Evolutionary conservation across 2,888 invertebrate species (phyloP), one percentile per base, ranked within the genome.

Genomic region (Brachycybe producta): DNA sequence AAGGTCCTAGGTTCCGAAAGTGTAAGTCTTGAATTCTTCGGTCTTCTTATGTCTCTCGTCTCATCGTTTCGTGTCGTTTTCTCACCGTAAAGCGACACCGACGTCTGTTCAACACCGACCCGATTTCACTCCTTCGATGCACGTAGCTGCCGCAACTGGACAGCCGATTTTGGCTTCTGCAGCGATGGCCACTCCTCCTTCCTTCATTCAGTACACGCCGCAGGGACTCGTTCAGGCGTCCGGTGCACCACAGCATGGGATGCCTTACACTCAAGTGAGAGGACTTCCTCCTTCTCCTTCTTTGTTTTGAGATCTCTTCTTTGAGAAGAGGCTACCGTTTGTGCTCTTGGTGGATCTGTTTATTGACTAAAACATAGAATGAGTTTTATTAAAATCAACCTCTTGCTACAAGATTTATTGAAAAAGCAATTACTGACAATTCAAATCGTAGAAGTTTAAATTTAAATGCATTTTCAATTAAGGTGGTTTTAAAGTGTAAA

Each of bases 161-260:
- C 87, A 85, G 66, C 87, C 88, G 3, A 71, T 90, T 52, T 68
- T 88, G 60, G 83, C 87, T 35, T 81, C 85, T 21, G 82, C 80
- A 19, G 83, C 85, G 11, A 72, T 86, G 64, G 81, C 78, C 60
- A 71, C 57, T 13, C 58, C 57, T 2, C 58, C 58, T 28, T 54
- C 55, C 38, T 39, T 54, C 52, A 54, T 58, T 34, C 56, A 53
- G 40, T 59, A 58, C 41, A 42, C 55, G 5, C 56, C 54, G 36
- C 54, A 52, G 5, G 47, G 47, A n/a, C 49, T 53, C 32, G 52
- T 57, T 28, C 52, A 53, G 39, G 32, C 54, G n/a, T 54, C 51
- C 13, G 54, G 54, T 17, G 54, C 44, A 15, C 51, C 52, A 26
- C 57, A 57, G 34, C 53, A 40, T 35, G 32, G 32, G 32, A 48